phyloP scores from a whole-genome alignment of 2,113 vertebrate genomes.

The rabbit (Oryctolagus cuniculus) region mOryCun1.1 NC_091451.1:28657501-28658000 shows the following conservation, averaged over 20 bases:
- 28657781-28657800: neutral
- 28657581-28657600: slow-evolving; percentile 37
- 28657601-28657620: slow-evolving; percentile 44
- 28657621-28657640: neutral
- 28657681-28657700: neutral
- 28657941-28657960: neutral
- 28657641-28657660: neutral
- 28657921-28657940: slow-evolving; percentile 2
- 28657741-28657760: neutral
- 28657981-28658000: neutral
- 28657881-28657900: neutral
- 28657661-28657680: neutral
- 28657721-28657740: neutral
- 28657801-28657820: neutral
- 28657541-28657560: slow-evolving; percentile 77
- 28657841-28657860: neutral
- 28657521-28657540: slow-evolving; percentile 77
- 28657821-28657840: neutral
- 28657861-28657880: neutral
- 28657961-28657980: neutral
- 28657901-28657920: neutral
- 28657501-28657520: slow-evolving; percentile 59
- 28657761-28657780: slow-evolving; percentile 36
- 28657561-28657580: slow-evolving; percentile 72
- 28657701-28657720: neutral